A percentile compares a stretch with the other conserved stretches of the same genome.
phyloP scores from a whole-genome alignment of 2,797 vertebrate genomes.

The Paratrypauchen microcephalus region DNA sequence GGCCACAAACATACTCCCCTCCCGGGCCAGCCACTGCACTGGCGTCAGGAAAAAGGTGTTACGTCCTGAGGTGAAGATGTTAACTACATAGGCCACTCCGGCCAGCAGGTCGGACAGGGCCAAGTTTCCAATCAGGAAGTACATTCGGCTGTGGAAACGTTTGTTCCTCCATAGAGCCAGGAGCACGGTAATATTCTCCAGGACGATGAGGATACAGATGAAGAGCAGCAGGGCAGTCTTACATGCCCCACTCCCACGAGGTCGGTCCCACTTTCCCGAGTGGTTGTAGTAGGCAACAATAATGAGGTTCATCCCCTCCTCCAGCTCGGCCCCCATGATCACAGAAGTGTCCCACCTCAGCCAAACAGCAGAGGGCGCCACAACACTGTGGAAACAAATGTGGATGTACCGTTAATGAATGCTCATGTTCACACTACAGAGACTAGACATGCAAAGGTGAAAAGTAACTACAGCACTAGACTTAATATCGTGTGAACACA shows the following conservation, averaged over 20 bases:
- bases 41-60: conserved; percentile 76
- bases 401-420: not conserved
- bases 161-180: conserved; percentile 80
- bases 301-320: conserved; percentile 71
- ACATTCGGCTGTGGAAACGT: conserved; percentile 82
- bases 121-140: conserved; percentile 81
- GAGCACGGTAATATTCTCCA: conserved; percentile 80
- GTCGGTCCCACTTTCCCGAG: conserved; percentile 75
- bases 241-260: conserved; percentile 46
- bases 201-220: conserved; percentile 76
- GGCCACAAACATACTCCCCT: conserved; percentile 83
- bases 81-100: conserved; percentile 80
- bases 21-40: conserved; percentile 76
- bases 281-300: conserved; percentile 79
- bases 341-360: conserved; percentile 41
- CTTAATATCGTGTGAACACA: not conserved
- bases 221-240: conserved; percentile 72
- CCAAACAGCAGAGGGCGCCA: conserved; percentile 74
- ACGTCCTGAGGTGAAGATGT: conserved; percentile 78
- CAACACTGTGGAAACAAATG: conserved; percentile 47
- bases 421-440: not conserved
- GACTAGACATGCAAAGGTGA: not conserved
- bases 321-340: conserved; percentile 56
- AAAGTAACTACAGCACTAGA: not conserved
- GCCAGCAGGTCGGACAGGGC: conserved; percentile 81